Evolutionary conservation across 1,140 invertebrate genomes (phyloP), one percentile per base, ranked within the genome.

Genomic region (Drosophila insularis): DNA sequence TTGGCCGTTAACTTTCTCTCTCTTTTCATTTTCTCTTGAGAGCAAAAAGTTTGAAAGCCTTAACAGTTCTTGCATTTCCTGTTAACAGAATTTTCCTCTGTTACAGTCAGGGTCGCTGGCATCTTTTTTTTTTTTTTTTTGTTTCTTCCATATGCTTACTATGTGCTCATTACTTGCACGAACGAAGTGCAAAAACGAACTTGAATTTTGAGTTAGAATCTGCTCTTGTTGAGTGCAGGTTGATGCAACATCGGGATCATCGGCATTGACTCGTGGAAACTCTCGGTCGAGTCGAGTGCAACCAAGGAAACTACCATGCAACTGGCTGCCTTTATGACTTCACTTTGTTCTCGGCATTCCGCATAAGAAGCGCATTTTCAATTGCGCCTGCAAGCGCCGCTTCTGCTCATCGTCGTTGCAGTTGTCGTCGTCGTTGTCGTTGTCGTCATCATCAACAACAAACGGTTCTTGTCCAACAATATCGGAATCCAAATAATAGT

Each of bases 331-430:
- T 56, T 56, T 56, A 17, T 56, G 54, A 32, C 54, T 56, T 56
- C 66, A 77, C 32, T 75, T 73, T 50, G 76, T 68, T 71, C 14
- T 67, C 58, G 63, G 79, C 73, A 81, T 68, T 71, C 63, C 82
- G 75, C 71, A 70, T 68, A 87, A 89, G 84, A 84, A 89, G 72
- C 76, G 80, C 85, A 87, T 70, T 89, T 79, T 56, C 54, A 56
- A 56, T 56, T 56, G 54, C 66, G 74, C 71, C 76, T 84, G 85
- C 80, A 89, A 80, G 74, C 77, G 70, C 77, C 75, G 77, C 81
- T 55, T 19, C 53, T 70, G 61, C 61, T 13, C 37, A 13, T 3
- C 39, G n/a, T 40, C 39, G n/a, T 40, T 4, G 39, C 14, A 13
- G 39, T 40, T n/a, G 8, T 40, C 39, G 8, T 46, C 6, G 7